phyloP scores from a whole-genome alignment of 2,113 vertebrate genomes.

The Myocastor coypus region DNA sequence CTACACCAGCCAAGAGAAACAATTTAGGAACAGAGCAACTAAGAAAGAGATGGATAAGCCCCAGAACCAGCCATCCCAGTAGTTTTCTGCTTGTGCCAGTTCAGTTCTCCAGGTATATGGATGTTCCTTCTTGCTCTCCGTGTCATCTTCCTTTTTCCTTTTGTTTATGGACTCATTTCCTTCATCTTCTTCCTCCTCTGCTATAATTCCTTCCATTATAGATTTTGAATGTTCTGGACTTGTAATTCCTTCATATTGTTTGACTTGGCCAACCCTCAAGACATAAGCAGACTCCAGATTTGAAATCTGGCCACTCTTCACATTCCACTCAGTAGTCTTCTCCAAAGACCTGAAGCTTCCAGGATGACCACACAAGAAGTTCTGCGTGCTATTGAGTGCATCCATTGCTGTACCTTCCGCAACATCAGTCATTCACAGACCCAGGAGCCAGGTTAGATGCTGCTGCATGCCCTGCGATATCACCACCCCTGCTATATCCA shows the following conservation, averaged over 20 bases:
- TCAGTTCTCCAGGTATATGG: conserved; percentile 98
- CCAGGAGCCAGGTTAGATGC: conserved; percentile 92
- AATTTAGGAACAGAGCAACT: conserved; percentile 95
- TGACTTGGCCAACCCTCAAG: no score
- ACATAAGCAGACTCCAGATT: no score
- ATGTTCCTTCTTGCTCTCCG: conserved; percentile 95
- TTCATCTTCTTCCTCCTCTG: conserved; percentile 96
- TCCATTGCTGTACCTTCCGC: conserved; percentile 99
- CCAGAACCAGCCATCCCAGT: conserved; percentile 99
- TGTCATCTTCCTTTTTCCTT: conserved; percentile 96
- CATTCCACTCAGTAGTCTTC: conserved; percentile 97
- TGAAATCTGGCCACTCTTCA: no score
- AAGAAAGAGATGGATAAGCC: conserved; percentile 97
- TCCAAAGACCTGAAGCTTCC: conserved; percentile 98
- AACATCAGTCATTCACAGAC: conserved; percentile 98
- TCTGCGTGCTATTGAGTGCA: conserved; percentile 99
- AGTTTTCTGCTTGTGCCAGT: conserved; percentile 97
- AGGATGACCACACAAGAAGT: conserved; percentile 97
- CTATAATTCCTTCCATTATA: conserved; percentile 95
- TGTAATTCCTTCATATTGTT: conserved; percentile 90
- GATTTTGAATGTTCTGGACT: conserved; percentile 92
- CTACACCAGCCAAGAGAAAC: conserved; percentile 94
- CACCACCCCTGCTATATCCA: conserved; percentile 99
- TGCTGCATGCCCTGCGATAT: conserved; percentile 96
- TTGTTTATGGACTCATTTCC: conserved; percentile 94